Evolutionary conservation across 1,140 invertebrate genomes (phyloP).

Genomic region (Branchinecta lindahli): DNA sequence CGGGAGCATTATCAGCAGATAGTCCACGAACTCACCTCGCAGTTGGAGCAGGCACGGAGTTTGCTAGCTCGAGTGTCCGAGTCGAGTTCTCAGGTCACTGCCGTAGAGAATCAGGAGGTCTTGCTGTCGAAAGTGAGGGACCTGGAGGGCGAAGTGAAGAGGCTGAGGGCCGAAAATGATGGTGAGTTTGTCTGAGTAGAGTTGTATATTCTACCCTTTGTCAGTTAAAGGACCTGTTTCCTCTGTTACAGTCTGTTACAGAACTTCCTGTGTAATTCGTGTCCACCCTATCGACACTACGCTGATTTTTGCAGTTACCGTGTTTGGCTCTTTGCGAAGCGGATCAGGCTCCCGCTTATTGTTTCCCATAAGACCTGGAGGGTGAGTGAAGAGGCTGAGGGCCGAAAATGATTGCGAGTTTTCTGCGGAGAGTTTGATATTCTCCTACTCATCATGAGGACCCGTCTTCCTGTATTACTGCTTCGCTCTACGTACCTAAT

Average conservation of each 20-base stretch:
- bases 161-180: constrained; percentile 49
- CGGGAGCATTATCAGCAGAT: constrained; percentile 30
- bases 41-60: constrained; percentile 40
- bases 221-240: constrained; percentile 2
- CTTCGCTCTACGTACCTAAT: no score
- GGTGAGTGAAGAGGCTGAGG: constrained; percentile 37
- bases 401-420: constrained; percentile 54
- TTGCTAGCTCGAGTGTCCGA: background rate
- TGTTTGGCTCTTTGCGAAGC: no score
- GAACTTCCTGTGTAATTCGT: no score
- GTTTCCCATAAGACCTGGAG: no score
- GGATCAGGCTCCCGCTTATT: no score
- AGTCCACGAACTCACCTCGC: constrained; percentile 51
- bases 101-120: background rate
- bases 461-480: no score
- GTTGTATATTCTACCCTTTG: constrained; percentile 10
- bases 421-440: no score
- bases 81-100: background rate
- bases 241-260: no score
- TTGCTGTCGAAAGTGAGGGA: constrained; percentile 29
- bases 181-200: constrained; percentile 36
- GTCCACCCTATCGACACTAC: no score
- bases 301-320: no score
- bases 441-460: background rate
- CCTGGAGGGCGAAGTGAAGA: constrained; percentile 36